Evolutionary conservation across 2,113 vertebrate species (phyloP), one percentile per base, ranked within the genome.

Genomic region (Tricholaema leucomelas): DNA sequence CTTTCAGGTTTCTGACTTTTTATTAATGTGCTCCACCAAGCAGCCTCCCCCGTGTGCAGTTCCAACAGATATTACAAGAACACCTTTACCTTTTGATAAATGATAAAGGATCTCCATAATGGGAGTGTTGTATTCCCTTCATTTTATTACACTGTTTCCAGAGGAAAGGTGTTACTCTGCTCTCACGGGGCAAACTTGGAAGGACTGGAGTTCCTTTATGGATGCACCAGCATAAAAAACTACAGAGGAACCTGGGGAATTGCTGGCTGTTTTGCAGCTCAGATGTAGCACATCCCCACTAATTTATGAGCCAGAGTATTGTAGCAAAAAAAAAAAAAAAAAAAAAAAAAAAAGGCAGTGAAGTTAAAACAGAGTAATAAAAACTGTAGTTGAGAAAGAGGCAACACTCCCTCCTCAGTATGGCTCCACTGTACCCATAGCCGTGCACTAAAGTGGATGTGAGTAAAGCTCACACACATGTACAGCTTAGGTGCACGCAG

Each of bases 1-100:
- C 83, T 97, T 97, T 96, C 94, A 91, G 81, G 92, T 96, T 97
- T 97, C 95, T 97, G 94, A 94, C 93, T 97, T 93, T 94, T 95
- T 96, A 95, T 97, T 98, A 92, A 97, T 97, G 96, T 96, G 93
- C 46, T 95, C 95, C 75, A 94, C 87, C 92, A 94, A 83, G 73
- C 75, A 96, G 78, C 30, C 87, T 93, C 96, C 94, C 92, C 52
- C 25, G 97, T 93, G 93, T 64, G 91, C 71, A 82, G 46, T 94
- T 95, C 94, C 93, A 94, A 95, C 77, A 96, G 88, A 90, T 91
- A 96, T 95, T 95, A 96, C 80, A 91, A 76, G 96, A 96, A 92
- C 81, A 88, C 88, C 66, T 96, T 96, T 97, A 96, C 88, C 92
- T 96, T 93, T 95, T 92, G 90, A 95, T 92, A 96, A 96, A 97